Base-by-base conservation (phyloP, 2,888 invertebrate species). In the Pollenia griseotomentosa region DNA sequence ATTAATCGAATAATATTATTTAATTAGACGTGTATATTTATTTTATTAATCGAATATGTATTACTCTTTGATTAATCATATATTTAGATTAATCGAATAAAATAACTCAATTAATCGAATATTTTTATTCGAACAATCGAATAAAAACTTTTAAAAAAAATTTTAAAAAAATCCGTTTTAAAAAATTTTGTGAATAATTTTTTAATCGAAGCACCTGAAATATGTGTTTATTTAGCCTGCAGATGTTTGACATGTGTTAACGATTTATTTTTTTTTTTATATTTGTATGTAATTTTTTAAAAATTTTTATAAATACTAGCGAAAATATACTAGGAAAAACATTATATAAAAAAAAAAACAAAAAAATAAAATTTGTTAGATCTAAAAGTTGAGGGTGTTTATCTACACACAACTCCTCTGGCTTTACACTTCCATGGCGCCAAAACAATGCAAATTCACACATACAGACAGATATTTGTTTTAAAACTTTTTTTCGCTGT, bases 171-270 rank as follows among this genome's bases (percentile, higher is more conserved):
- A 33, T 33, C 33, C 33, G 4, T 33, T 33, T 4, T 33, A 5
- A 33, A 33, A 14, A 53, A 53, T 14, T n/a, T 53, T n/a, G 7
- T 9, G 14, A 10, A 4, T 48, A 3, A 71, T 57, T 66, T 82
- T 71, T 63, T 19, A 65, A 78, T 70, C 53, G 10, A 44, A 19
- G 42, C 51, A 65, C 71, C 44, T 73, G 44, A 10, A 9, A 79
- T 51, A 10, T 55, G n/a, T 33, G 23, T 44, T 33, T 19, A 78
- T 61, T 78, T 65, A 68, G 73, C 86, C 74, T 74, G 59, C 77
- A 86, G 73, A 80, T 66, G 42, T 66, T 80, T 84, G 83, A 81
- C 83, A 84, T 87, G 86, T 83, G 83, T 65, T 74, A 86, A 83
- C 70, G 71, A 66, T 81, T 71, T 77, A 63, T 71, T 63, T 80